Percentiles rank a stretch among this genome's conserved stretches.
phyloP scores from a whole-genome alignment of 2,113 vertebrate genomes.

The Gobio gobio region DNA sequence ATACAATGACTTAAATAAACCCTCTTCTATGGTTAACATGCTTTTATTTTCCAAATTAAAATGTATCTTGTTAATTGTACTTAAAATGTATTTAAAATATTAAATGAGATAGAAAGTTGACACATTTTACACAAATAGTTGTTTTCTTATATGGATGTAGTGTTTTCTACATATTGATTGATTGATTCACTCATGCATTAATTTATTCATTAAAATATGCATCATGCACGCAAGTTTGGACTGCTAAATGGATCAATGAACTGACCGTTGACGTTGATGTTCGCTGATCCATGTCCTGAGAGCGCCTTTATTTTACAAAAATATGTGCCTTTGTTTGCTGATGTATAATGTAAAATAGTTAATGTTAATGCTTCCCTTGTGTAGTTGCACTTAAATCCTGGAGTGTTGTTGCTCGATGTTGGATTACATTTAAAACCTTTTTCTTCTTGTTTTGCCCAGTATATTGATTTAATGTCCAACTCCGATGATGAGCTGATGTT shows the following conservation, averaged over 20 bases:
- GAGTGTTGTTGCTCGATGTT: neutral
- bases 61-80: too few species aligned
- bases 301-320: neutral
- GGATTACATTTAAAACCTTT: neutral
- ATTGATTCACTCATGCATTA: neutral
- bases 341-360: neutral
- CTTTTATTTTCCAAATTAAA: too few species aligned
- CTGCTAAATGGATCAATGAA: neutral
- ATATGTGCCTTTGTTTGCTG: neutral
- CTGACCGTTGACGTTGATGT: neutral
- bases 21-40: too few species aligned
- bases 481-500: neutral
- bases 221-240: neutral
- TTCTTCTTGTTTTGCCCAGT: neutral
- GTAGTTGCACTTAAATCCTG: conserved; percentile 17
- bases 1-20: too few species aligned
- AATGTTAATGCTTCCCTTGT: neutral
- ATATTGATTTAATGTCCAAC: too few species aligned
- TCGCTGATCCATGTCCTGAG: neutral
- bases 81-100: too few species aligned
- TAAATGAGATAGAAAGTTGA: too few species aligned
- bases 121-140: too few species aligned
- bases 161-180: neutral
- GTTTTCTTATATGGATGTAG: neutral
- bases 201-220: neutral